These are phyloP conservation scores for Panagrolaimus sp. DNA, from an alignment of 1,140 invertebrate species.

Conservation along the genomic window DNA sequence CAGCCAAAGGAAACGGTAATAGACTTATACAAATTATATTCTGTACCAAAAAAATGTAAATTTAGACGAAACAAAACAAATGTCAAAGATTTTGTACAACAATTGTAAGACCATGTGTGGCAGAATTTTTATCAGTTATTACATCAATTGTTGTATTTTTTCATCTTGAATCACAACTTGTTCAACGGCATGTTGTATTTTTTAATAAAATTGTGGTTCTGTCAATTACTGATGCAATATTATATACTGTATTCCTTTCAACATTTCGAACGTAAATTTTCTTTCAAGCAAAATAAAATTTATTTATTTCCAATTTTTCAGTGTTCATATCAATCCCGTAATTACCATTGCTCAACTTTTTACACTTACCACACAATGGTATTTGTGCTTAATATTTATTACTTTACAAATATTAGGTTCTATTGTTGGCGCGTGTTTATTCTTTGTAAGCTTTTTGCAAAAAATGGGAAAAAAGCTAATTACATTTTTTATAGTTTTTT, in stretches of 20 bases:
- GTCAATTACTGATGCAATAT: slow-evolving; percentile 19
- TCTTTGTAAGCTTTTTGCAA: slow-evolving; percentile 15
- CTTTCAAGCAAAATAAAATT: background rate
- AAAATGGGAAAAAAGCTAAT: background rate
- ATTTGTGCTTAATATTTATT: slow-evolving; percentile 22
- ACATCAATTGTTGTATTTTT: slow-evolving; percentile 22
- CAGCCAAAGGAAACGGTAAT: too few species aligned
- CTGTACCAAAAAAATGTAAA: background rate
- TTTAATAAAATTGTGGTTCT: slow-evolving; percentile 23
- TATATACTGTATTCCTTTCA: slow-evolving; percentile 21
- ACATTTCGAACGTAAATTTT: slow-evolving; percentile 25
- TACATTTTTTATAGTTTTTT: slow-evolving; percentile 7
- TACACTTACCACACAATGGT: slow-evolving; percentile 30
- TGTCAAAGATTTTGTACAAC: slow-evolving; percentile 15
- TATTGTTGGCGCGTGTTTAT: background rate
- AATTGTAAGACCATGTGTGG: slow-evolving; percentile 18
- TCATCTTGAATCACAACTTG: slow-evolving; percentile 25
- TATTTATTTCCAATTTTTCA: slow-evolving; percentile 10
- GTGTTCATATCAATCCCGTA: slow-evolving; percentile 24
- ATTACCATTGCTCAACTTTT: slow-evolving; percentile 28
- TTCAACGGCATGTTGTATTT: slow-evolving; percentile 22
- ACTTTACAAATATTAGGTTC: slow-evolving; percentile 20
- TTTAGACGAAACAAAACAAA: slow-evolving; percentile 22
- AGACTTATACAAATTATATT: background rate
- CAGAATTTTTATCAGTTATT: slow-evolving; percentile 19